A percentile compares a stretch with the other conserved stretches of the same genome.
Conservation (phyloP, 2,797 vertebrate genomes). For the Smutsia temminckii region DNA sequence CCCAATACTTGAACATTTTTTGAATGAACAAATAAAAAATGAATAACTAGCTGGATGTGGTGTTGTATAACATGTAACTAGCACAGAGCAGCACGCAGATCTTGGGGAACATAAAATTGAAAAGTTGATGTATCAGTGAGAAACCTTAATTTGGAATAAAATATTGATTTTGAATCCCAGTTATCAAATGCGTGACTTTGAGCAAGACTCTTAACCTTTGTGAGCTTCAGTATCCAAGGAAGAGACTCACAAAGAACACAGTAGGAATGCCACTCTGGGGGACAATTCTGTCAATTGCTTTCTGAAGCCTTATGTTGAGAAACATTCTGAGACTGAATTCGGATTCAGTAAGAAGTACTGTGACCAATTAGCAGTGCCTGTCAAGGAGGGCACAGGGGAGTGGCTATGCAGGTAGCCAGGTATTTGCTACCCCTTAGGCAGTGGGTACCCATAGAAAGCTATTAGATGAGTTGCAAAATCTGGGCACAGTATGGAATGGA, state of each 20-base stretch:
- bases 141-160: slow-evolving; percentile 30
- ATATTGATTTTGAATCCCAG: slow-evolving; percentile 9
- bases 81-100: neutral
- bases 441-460: neutral
- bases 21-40: slow-evolving; percentile 1
- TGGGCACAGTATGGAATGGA: neutral
- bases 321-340: neutral
- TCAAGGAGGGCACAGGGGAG: neutral
- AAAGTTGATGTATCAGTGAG: neutral
- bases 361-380: neutral
- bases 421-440: neutral
- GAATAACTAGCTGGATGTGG: neutral
- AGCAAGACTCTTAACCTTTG: neutral
- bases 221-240: neutral
- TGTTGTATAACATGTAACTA: neutral
- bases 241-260: slow-evolving; percentile 4
- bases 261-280: neutral
- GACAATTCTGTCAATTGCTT: neutral
- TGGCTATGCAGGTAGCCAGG: neutral
- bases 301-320: neutral
- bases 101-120: neutral
- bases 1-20: neutral
- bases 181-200: slow-evolving; percentile 9
- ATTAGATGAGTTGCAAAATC: neutral
- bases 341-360: neutral